Evolutionary conservation across 2,888 invertebrate genomes (phyloP).

Genomic region (Zygothrica quintamaculata): DNA sequence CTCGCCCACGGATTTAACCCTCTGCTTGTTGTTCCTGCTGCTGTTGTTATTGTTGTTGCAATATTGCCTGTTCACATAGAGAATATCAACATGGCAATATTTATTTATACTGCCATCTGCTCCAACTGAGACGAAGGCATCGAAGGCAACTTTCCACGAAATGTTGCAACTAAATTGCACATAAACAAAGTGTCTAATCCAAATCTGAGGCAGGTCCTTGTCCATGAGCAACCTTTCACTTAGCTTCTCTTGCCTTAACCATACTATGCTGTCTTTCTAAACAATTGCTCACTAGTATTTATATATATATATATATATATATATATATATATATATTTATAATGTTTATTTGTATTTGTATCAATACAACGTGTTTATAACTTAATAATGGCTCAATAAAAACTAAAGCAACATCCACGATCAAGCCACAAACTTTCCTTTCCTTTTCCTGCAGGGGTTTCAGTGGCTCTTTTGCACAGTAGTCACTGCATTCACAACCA

Average conservation of each 20-base stretch:
- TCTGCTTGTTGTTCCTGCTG: conserved; percentile 8
- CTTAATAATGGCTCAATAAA: conserved; percentile 81
- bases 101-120: conserved; percentile 71
- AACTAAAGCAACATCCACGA: conserved; percentile 53
- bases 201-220: conserved; percentile 55
- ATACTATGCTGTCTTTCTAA: conserved; percentile 52
- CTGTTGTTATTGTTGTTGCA: conserved; percentile 22
- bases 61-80: conserved; percentile 53
- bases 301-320: conserved; percentile 16
- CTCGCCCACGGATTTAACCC: conserved; percentile 50
- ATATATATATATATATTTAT: conserved; percentile 8
- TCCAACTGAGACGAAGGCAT: conserved; percentile 11
- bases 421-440: conserved; percentile 57
- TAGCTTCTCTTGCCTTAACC: conserved; percentile 37
- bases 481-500: conserved; percentile 44
- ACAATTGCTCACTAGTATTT: conserved; percentile 39
- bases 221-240: conserved; percentile 66
- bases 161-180: conserved; percentile 59
- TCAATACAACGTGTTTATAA: conserved; percentile 79
- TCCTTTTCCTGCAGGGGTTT: conserved; percentile 52
- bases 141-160: conserved; percentile 59
- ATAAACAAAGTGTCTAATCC: conserved; percentile 60
- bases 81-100: conserved; percentile 74
- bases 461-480: conserved; percentile 50
- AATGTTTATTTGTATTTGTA: conserved; percentile 77